Conservation (phyloP, 2,113 vertebrate species). For the Trinectes maculatus region DNA sequence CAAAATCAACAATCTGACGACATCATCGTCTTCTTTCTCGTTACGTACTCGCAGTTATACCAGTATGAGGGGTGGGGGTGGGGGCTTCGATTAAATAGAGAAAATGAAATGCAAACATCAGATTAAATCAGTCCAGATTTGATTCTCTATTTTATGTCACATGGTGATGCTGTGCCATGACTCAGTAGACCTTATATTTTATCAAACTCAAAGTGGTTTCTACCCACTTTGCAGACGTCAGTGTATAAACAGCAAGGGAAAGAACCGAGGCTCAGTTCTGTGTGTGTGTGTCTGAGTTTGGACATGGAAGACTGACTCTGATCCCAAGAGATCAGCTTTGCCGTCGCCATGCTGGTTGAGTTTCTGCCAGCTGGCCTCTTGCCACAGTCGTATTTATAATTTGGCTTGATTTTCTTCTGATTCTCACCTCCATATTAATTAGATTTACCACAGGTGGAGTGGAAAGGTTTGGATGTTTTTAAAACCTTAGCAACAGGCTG, state of each 20-base stretch:
- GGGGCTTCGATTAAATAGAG: too few species aligned
- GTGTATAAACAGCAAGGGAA: constrained; percentile 43
- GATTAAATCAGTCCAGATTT: constrained; percentile 54
- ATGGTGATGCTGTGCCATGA: constrained; percentile 5
- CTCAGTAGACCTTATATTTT: constrained; percentile 7
- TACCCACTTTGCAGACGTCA: constrained; percentile 39
- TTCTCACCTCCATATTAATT: neutral
- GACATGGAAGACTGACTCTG: constrained; percentile 59
- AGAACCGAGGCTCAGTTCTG: constrained; percentile 46
- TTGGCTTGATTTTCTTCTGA: neutral
- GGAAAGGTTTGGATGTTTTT: too few species aligned
- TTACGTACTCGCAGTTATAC: too few species aligned
- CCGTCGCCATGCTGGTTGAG: constrained; percentile 20
- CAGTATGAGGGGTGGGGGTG: too few species aligned
- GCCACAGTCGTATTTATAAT: neutral
- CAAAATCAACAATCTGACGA: constrained; percentile 11
- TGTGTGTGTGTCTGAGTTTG: constrained; percentile 45
- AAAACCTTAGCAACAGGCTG: too few species aligned
- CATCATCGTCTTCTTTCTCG: too few species aligned
- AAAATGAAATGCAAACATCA: constrained; percentile 48
- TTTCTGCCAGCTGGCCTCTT: constrained; percentile 32
- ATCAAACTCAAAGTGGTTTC: constrained; percentile 27
- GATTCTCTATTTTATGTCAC: neutral
- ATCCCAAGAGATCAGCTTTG: constrained; percentile 63
- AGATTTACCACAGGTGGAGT: neutral